phyloP scores from a whole-genome alignment of 2,888 invertebrate genomes.

The Melipona beecheii region DNA sequence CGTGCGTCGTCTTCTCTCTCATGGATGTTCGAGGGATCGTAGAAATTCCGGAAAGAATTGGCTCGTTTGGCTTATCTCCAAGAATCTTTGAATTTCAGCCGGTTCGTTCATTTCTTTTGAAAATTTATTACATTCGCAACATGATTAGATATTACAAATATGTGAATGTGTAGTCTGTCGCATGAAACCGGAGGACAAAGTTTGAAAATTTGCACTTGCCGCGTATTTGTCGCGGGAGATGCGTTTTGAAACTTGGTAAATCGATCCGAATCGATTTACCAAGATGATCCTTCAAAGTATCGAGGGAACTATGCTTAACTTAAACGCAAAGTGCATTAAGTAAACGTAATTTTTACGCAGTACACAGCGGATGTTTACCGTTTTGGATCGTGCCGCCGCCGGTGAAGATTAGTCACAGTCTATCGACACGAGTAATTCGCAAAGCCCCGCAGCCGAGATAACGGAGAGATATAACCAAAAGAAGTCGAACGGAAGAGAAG shows the following conservation, averaged over 20 bases:
- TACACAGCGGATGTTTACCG: not conserved
- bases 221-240: slow-evolving; percentile 11
- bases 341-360: slow-evolving; percentile 12
- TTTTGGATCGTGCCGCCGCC: no score
- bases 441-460: not conserved
- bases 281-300: slow-evolving; percentile 23
- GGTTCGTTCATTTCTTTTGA: not conserved
- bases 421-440: not conserved
- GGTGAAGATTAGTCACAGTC: slow-evolving; percentile 19
- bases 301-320: not conserved
- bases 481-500: not conserved
- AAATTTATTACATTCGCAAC: no score
- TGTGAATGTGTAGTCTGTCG: not conserved
- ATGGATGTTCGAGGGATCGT: no score
- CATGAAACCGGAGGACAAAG: not conserved
- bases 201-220: not conserved
- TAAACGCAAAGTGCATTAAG: not conserved
- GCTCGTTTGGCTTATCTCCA: no score
- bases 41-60: no score
- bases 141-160: no score
- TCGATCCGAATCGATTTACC: slow-evolving; percentile 34
- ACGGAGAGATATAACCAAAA: not conserved
- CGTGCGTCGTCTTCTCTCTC: no score
- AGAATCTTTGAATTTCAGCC: no score
- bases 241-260: slow-evolving; percentile 28